Evolutionary conservation across 2,888 invertebrate genomes (phyloP).

Genomic region (Andrena chrysosceles): DNA sequence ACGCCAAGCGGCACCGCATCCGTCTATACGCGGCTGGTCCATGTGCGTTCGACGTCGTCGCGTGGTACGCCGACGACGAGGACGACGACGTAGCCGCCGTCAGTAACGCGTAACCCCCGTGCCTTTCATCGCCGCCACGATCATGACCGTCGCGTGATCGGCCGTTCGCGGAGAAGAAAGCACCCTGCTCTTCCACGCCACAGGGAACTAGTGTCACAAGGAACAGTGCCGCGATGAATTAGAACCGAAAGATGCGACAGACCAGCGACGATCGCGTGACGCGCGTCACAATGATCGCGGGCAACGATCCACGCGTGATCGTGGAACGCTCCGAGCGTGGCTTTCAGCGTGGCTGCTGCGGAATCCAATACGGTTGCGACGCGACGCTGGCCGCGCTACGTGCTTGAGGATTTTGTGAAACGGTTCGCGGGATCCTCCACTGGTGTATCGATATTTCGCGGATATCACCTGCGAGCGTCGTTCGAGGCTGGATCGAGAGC

Average conservation of each 20-base stretch:
- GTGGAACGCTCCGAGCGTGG: slow-evolving; percentile 41
- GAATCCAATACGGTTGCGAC: slow-evolving; percentile 1
- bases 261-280: slow-evolving; percentile 38
- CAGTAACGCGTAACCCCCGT: not conserved
- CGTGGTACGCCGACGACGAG: slow-evolving; percentile 62
- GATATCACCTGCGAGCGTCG: not conserved
- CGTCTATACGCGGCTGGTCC: slow-evolving; percentile 66
- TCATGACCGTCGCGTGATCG: not conserved
- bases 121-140: slow-evolving; percentile 19
- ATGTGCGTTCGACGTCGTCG: slow-evolving; percentile 72
- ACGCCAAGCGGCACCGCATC: slow-evolving; percentile 72
- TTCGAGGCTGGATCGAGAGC: slow-evolving; percentile 8
- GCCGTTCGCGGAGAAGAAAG: too few species aligned
- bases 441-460: not conserved
- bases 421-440: not conserved
- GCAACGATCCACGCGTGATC: slow-evolving; percentile 57
- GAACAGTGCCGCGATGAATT: not conserved
- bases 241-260: slow-evolving; percentile 41
- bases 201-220: not conserved
- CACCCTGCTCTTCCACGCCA: too few species aligned
- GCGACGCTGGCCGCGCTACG: not conserved
- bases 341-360: slow-evolving; percentile 42
- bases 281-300: slow-evolving; percentile 47
- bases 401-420: slow-evolving; percentile 23
- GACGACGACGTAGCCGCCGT: slow-evolving; percentile 31